Percentiles rank a stretch among this genome's conserved stretches.
phyloP scores from a whole-genome alignment of 1,140 invertebrate species.

The Eumeta japonica region DNA sequence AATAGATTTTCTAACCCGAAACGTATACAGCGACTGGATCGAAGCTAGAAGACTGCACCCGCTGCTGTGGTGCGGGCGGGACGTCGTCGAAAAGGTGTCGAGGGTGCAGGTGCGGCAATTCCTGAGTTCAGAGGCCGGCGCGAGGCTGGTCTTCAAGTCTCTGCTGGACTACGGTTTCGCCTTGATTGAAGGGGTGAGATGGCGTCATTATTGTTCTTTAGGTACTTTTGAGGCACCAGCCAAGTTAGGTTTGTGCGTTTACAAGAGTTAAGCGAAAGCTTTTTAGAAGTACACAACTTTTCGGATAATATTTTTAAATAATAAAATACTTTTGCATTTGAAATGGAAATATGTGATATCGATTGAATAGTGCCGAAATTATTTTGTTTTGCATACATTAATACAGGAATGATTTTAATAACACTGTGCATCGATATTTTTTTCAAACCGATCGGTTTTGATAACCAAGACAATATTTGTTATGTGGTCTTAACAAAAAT shows the following conservation, averaged over 20 bases:
- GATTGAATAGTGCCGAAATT: no score
- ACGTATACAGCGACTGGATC: constrained; percentile 32
- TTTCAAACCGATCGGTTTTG: no score
- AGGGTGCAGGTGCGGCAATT: constrained; percentile 34
- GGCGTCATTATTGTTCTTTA: constrained; percentile 2
- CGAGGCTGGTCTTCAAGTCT: constrained; percentile 38
- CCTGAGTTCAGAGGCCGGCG: constrained; percentile 28
- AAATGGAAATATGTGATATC: no score
- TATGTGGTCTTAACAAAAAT: no score
- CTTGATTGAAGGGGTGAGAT: constrained; percentile 45
- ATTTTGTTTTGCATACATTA: no score
- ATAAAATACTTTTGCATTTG: no score
- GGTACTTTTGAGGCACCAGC: background rate
- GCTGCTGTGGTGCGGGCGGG: constrained; percentile 32
- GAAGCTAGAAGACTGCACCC: constrained; percentile 19
- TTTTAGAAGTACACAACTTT: no score
- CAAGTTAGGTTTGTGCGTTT: constrained; percentile 1
- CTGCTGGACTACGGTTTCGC: constrained; percentile 51
- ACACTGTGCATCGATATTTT: no score
- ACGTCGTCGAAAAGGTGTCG: constrained; percentile 25
- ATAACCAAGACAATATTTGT: no score
- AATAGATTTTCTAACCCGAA: constrained; percentile 39
- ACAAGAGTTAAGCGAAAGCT: background rate
- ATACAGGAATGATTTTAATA: no score
- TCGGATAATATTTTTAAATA: no score